Evolutionary conservation across 2,888 invertebrate genomes (phyloP), one percentile per base, ranked within the genome.

Genomic region (Andrena bucephala): DNA sequence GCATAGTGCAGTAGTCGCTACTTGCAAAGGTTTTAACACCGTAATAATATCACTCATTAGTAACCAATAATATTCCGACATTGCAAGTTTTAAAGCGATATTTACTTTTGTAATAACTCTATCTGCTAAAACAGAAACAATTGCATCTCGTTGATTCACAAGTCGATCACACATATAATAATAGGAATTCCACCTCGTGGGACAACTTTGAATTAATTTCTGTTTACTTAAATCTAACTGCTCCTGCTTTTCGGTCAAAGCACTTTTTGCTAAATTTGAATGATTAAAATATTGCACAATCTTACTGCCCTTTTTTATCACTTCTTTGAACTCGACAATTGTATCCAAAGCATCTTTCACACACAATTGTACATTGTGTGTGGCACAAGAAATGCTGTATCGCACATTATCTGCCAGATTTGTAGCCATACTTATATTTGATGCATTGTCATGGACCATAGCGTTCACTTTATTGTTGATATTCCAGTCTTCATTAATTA

Each of bases 231-330:
- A 52, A 10, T 10, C 10, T 67, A 52, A 52, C 8, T 20, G 66
- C 20, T 67, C 29, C 10, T 67, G 52, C 20, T 52, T 67, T n/a
- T 50, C 29, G 10, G 5, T 29, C 7, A 52, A 66, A 50, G 50
- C 29, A 16, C 8, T 16, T 29, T 20, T 20, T 10, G 31, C 66
- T 29, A 66, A 10, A 52, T 52, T 66, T 3, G 66, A 52, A n/a
- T 67, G 66, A 24, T 24, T 16, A 42, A 66, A 66, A 66, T 66
- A 31, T 52, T 50, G 50, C 0, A 66, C 66, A 29, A 66, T 50
- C n/a, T 31, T 29, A 50, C 31, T 66, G 50, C 20, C 50, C 48
- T 27, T 31, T 66, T 63, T 63, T 50, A 27, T 31, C 7, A 50
- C 50, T 50, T 66, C 10, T 16, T 42, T 24, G 29, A 50, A 16